Base-by-base conservation (phyloP, 2,888 invertebrate species). In the Cosmopolites sordidus region DNA sequence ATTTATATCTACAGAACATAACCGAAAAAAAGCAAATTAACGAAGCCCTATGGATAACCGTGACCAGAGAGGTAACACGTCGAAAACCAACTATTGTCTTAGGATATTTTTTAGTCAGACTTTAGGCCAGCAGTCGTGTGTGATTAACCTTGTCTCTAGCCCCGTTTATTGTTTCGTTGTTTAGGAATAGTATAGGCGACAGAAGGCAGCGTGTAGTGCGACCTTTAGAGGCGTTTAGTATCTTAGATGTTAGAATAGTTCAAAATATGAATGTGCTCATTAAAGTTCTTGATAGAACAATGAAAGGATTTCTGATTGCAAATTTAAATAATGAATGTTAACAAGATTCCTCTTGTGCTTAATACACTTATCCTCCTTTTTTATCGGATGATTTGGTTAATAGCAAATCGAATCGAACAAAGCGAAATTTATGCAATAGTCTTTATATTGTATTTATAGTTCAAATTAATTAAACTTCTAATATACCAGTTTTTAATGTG, bases 11-110 rank as follows among this genome's bases (percentile, higher is more conserved):
- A 81, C 89, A 92, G 92, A 92, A 92, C 83, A 89, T 92, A 86
- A 92, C 91, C 81, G 90, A 92, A 86, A 87, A 89, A 83, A 87
- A 91, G 80, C 89, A 92, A 83, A 84, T 92, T 82, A 92, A 92
- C 83, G 91, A 92, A 83, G 90, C 89, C 75, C 86, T 87, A 81
- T 92, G 92, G 92, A 89, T 90, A 80, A 85, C 87, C 78, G 85
- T 89, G 80, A 90, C 89, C 77, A 86, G 87, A 85, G 92, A 92
- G 92, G 92, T 92, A 90, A 71, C 56, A 51, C 46, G 53, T 47
- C 42, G 17, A 47, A 33, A 16, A 5, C 33, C 4, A 11, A 12
- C 33, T 33, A 11, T 29, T 30, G 6, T 54, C 33, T 29, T 55
- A 50, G 47, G 44, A 39, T 47, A 46, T 27, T 43, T 12, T 33